Conservation (phyloP, 2,797 vertebrate genomes). For the Brachyrhaphis roseni region DNA sequence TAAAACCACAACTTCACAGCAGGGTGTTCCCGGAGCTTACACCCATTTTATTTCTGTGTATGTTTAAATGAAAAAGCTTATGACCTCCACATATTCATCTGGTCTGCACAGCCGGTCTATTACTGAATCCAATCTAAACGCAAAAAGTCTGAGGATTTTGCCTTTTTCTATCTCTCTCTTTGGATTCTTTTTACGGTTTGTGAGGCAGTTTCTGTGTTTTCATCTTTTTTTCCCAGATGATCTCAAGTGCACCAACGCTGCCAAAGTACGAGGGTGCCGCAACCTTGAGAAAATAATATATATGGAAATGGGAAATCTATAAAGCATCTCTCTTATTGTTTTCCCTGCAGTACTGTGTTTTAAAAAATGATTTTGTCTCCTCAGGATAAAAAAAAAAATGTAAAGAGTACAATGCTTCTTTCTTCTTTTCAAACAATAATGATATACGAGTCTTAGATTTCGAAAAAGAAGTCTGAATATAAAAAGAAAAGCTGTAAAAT, state of each 20-base stretch:
- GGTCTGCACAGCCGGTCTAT: slow-evolving; percentile 56
- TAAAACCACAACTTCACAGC: slow-evolving; percentile 48
- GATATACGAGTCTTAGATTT: slow-evolving; percentile 75
- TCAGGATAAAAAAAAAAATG: slow-evolving; percentile 83
- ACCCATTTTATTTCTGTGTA: slow-evolving; percentile 53
- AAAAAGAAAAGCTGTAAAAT: slow-evolving; percentile 77
- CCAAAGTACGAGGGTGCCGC: slow-evolving; percentile 79
- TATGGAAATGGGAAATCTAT: slow-evolving; percentile 84
- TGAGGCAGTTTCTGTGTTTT: slow-evolving; percentile 72
- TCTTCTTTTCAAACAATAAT: slow-evolving; percentile 55
- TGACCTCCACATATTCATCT: slow-evolving; percentile 65
- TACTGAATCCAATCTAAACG: slow-evolving; percentile 71
- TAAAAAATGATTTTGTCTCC: slow-evolving; percentile 80
- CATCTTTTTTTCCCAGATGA: slow-evolving; percentile 60
- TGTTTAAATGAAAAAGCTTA: slow-evolving; percentile 67
- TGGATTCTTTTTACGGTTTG: slow-evolving; percentile 73
- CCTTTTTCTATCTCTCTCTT: slow-evolving; percentile 51
- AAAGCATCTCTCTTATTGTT: slow-evolving; percentile 82
- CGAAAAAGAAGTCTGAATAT: slow-evolving; percentile 76
- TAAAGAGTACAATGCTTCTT: slow-evolving; percentile 71
- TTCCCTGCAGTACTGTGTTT: slow-evolving; percentile 82
- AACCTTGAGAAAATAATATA: slow-evolving; percentile 86
- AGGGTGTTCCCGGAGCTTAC: slow-evolving; percentile 50
- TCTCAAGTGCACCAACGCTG: slow-evolving; percentile 74
- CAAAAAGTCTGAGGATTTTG: slow-evolving; percentile 82